phyloP scores from a whole-genome alignment of 30 jellyfish, hydroid and myxozoan genomes.

The Pelagia noctiluca region DNA sequence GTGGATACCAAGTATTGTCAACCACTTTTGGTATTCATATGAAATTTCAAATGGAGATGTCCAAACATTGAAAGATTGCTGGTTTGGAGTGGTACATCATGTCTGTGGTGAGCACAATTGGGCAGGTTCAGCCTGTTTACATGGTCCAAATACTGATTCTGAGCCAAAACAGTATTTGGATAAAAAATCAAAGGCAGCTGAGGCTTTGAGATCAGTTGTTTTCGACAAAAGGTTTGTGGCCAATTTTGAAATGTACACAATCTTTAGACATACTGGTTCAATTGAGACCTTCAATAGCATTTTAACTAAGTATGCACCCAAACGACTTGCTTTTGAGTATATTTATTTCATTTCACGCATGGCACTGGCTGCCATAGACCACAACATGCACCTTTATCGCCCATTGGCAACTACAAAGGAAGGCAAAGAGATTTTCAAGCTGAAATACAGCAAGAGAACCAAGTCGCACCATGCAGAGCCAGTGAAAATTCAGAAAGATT shows the following conservation, averaged over 20 bases:
- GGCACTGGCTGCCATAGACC: slow-evolving; percentile 25
- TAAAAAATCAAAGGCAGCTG: slow-evolving; percentile 27
- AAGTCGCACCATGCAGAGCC: slow-evolving; percentile 27
- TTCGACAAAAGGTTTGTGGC: slow-evolving; percentile 37
- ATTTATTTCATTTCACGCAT: slow-evolving; percentile 14
- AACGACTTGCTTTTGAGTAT: too few relatives aligned
- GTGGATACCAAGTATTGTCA: too few relatives aligned
- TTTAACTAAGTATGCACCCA: too few relatives aligned
- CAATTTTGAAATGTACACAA: slow-evolving; percentile 14
- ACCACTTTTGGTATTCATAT: slow-evolving; percentile 36
- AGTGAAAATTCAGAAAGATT: slow-evolving; percentile 3
- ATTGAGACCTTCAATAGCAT: slow-evolving; percentile 46
- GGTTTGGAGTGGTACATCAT: slow-evolving; percentile 28
- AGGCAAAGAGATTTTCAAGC: slow-evolving; percentile 9
- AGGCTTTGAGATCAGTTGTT: slow-evolving; percentile 39
- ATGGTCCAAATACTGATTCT: slow-evolving; percentile 1
- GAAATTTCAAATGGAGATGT: slow-evolving; percentile 33
- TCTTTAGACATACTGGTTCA: slow-evolving; percentile 44
- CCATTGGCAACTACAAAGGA: slow-evolving; percentile 6
- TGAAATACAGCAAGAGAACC: slow-evolving; percentile 21
- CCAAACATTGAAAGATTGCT: slow-evolving; percentile 23
- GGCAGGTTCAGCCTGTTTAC: slow-evolving; percentile 11
- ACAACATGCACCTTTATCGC: slow-evolving; percentile 9
- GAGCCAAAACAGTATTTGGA: slow-evolving; percentile 16
- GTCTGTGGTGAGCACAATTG: too few relatives aligned